Conservation (phyloP, 2,113 vertebrate species). For the Phyllopteryx taeniolatus region DNA sequence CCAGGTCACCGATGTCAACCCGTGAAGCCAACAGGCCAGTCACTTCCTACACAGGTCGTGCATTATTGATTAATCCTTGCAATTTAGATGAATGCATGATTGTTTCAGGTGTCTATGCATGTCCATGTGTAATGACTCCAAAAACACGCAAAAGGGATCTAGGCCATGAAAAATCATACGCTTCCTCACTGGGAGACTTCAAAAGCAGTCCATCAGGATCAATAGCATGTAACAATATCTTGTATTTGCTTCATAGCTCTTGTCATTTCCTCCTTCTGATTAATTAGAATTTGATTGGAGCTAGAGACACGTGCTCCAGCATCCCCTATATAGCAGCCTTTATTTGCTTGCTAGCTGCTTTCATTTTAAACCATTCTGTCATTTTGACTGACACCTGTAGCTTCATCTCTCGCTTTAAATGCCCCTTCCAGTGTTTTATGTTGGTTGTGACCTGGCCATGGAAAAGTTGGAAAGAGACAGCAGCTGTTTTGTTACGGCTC, state of each 20-base stretch:
- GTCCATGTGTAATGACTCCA: neutral
- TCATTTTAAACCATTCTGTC: constrained; percentile 24
- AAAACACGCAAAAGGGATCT: constrained; percentile 17
- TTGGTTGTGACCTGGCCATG: constrained; percentile 49
- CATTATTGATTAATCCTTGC: neutral
- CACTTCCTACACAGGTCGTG: neutral
- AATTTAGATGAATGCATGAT: constrained; percentile 2
- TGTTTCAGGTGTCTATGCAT: constrained; percentile 4
- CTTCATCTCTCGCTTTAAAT: constrained; percentile 44
- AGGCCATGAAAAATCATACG: constrained; percentile 50
- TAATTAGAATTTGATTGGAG: constrained; percentile 63
- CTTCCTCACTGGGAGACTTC: constrained; percentile 42
- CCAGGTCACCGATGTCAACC: constrained; percentile 25
- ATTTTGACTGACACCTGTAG: constrained; percentile 64
- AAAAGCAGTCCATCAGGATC: constrained; percentile 49
- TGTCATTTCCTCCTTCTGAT: constrained; percentile 52
- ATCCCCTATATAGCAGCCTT: constrained; percentile 14
- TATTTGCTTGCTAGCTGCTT: constrained; percentile 44
- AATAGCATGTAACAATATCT: constrained; percentile 69
- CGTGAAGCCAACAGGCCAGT: neutral
- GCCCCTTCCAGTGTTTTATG: constrained; percentile 52
- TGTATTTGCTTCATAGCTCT: constrained; percentile 42
- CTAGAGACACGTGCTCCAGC: constrained; percentile 7
- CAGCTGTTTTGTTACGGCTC: constrained; percentile 60
- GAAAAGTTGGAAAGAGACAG: constrained; percentile 53